These are phyloP conservation scores for Tetrao urogallus DNA, from an alignment of 2,113 vertebrate species.

Conservation along the genomic window DNA sequence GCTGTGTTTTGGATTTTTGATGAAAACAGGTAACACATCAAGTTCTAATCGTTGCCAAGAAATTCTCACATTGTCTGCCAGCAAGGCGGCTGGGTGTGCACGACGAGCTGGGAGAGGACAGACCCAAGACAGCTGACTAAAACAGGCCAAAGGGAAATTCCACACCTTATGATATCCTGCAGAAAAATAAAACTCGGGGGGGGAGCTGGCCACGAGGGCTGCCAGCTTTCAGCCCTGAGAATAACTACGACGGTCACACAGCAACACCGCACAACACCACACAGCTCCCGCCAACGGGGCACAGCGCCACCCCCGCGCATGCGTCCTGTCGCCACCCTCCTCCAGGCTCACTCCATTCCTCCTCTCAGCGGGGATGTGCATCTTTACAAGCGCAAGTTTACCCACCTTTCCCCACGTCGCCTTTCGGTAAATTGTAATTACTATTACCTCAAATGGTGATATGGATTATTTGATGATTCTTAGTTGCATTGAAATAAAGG, in stretches of 20 bases:
- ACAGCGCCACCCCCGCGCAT: rapidly evolving
- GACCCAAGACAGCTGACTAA: not conserved
- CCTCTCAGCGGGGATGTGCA: rapidly evolving
- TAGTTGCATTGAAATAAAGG: rapidly evolving
- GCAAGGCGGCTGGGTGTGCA: not conserved
- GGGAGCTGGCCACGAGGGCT: not conserved
- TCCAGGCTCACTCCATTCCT: not conserved
- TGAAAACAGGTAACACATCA: not conserved
- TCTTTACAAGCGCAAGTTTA: rapidly evolving
- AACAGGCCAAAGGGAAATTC: not conserved
- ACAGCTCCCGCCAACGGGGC: rapidly evolving
- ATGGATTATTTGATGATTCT: rapidly evolving
- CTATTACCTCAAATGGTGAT: rapidly evolving
- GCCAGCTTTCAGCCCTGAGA: too few relatives aligned
- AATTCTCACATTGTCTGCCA: not conserved
- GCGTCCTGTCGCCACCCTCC: not conserved
- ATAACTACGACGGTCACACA: too few relatives aligned
- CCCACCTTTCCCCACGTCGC: rapidly evolving
- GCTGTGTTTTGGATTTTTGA: not conserved
- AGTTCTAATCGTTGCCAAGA: not conserved
- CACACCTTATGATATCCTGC: not conserved
- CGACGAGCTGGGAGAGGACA: not conserved
- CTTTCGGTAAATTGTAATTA: rapidly evolving
- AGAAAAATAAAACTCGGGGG: not conserved
- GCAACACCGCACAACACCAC: not conserved